Evolutionary conservation across 2,113 vertebrate species (phyloP), one percentile per base, ranked within the genome.

Genomic region (Gallinago jamesoni): DNA sequence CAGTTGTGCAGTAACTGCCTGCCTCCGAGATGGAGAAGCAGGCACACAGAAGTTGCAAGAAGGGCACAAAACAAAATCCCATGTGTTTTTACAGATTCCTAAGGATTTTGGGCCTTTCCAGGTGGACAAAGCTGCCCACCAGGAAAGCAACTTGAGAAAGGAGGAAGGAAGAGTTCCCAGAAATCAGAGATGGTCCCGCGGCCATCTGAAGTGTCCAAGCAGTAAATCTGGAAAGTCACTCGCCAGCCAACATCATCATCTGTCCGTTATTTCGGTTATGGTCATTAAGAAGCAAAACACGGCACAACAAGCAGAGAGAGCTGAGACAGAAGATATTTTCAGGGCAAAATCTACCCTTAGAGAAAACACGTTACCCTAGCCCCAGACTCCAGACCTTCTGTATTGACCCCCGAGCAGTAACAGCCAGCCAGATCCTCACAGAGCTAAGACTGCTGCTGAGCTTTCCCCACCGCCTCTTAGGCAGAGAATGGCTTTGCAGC

Each of bases 211-310:
- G 84, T 20, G 62, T 87, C 57, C 84, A 57, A 66, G 86, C 60
- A 89, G 76, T 79, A 82, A 84, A 89, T 87, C 25, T 76, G 77
- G 53, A 23, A 84, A 93, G 69, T 64, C 50, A 81, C 27, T 78
- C 4, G 3, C 45, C 77, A 84, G 69, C 62, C 94, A 92, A 50
- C 50, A 87, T 59, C 35, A 66, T 76, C 53, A 55, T 93, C 84
- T 87, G 35, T 33, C 74, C 57, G 1, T 50, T 81, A 91, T 76
- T 94, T 87, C 70, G 87, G 89, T 82, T 96, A 94, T 14, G 37
- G 86, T 47, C 92, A 66, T 92, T 88, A 89, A 86, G 90, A 50
- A 93, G 22, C 48, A 84, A 80, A 94, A 89, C 3, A 90, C 16
- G 79, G 55, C 16, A 74, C 67, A 93, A 92, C 30, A 78, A 94